Base-by-base conservation (phyloP, 1,140 invertebrate genomes). In the Drosophila sulfurigaster region DNA sequence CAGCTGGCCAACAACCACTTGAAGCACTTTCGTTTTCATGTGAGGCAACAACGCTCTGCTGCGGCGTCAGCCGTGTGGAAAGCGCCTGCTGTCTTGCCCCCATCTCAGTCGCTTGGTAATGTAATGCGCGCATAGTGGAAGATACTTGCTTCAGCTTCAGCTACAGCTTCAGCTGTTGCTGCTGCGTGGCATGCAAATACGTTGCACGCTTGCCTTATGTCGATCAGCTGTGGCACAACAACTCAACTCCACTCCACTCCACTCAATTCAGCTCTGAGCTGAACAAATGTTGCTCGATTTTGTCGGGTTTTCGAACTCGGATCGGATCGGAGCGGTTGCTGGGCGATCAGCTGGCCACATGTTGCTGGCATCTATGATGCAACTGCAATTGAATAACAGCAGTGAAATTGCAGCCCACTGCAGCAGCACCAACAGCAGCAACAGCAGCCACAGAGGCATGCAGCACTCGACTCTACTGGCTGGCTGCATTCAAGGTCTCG, bases 1-100 rank as follows among this genome's bases (percentile, higher is more conserved):
- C 81, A 78, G 58, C 71, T 81, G 75, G 82, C 72, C 72, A 43
- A 6, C 48, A 88, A 78, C 80, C 75, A 90, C 78, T 85, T 83
- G 80, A 75, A 82, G 76, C 87, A 91, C 87, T 91, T 91, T 91
- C 82, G 82, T 87, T 91, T 91, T 91, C 87, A 91, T 91, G 70
- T 81, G 78, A 87, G 89, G 67, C 73, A 71, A 59, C 35, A 66
- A 45, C 38, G 54, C 59, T 4, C 59, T 4, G 16, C 51, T n/a
- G 51, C 4, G 25, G 11, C 70, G 69, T 56, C 82, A 81, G 82
- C 71, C 82, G 76, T 67, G 62, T 88, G 78, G 85, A 88, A 88
- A 89, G 83, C 81, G 81, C 68, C 77, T 59, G 69, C 69, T 78
- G 66, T 28, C 28, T 32, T 43, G 38, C 38, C 7, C 10, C 38